Base-by-base conservation (phyloP, 2,888 invertebrate genomes). In the Leucoptera coffeella region DNA sequence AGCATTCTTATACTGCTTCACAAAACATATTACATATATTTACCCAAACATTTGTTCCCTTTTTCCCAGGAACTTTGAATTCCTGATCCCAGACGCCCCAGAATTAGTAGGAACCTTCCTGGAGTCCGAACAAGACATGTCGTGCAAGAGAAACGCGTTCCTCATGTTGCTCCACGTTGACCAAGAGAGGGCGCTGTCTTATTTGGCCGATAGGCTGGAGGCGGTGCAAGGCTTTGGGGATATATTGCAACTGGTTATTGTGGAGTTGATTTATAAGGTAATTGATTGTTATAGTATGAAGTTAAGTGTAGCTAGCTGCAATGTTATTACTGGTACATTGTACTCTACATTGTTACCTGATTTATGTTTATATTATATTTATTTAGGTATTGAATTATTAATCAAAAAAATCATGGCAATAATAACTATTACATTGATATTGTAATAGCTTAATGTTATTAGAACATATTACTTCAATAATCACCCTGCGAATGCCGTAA, bases 111-210 rank as follows among this genome's bases (percentile, higher is more conserved):
- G 91, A 3, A 87, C 80, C 38, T 95, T 95, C 62, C 71, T 99
- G 40, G 96, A 97, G 44, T 81, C 83, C 0, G 99, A 99, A 47
- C 95, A 97, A 55, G 99, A 99, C 49, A 96, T 97, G 88, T 95
- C 95, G 0, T 99, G 99, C 65, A 94, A 97, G 58, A 75, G 99
- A 31, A 99, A 99, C 56, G 99, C 99, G 0, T 99, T 99, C 64
- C 80, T 99, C 37, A 99, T 99, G 97, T 72, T 99, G 22, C 75
- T 99, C 12, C 97, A 99, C 48, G 96, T 95, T 0, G 96, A 99
- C 54, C 91, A 95, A 61, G 93, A 92, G 41, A 73, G 89, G 22
- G 99, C 99, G 1, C 69, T 99, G 21, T 77, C 88, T 29, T 99
- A 96, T 61, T 72, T 99, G 27, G 85, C 92, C 9, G 86, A 90